Conservation (phyloP, 2,888 invertebrate genomes). For the Cecidostiba fungosa region DNA sequence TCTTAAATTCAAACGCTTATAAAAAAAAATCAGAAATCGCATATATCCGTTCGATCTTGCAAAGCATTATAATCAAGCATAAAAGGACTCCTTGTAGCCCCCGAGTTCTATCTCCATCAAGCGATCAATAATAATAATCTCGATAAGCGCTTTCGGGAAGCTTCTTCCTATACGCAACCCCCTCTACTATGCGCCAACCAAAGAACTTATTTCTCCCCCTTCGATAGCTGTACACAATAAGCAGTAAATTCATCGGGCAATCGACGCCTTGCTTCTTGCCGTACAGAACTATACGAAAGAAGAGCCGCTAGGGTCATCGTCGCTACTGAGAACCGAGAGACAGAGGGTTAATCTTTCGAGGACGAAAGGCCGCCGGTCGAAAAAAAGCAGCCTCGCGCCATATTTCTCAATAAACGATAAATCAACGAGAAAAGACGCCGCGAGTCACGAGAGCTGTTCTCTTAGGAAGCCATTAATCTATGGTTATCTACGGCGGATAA, state of each 20-base stretch:
- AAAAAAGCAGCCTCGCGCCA: constrained; percentile 71
- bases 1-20: no score
- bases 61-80: constrained; percentile 21
- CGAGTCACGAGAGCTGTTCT: constrained; percentile 65
- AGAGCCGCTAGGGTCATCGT: neutral
- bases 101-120: neutral
- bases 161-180: neutral
- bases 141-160: constrained; percentile 27
- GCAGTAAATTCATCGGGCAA: constrained; percentile 59
- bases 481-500: constrained; percentile 80
- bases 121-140: constrained; percentile 60
- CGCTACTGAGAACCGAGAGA: constrained; percentile 46
- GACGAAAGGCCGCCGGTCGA: constrained; percentile 34
- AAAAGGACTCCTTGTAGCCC: neutral
- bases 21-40: neutral
- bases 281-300: neutral
- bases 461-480: constrained; percentile 79
- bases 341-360: constrained; percentile 76
- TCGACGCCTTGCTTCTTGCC: constrained; percentile 55
- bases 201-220: neutral
- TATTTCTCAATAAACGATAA: constrained; percentile 81
- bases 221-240: constrained; percentile 36
- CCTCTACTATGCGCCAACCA: neutral
- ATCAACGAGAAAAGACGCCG: constrained; percentile 74
- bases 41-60: neutral